Conservation (phyloP, 2,797 vertebrate species). For the Champsocephalus esox region DNA sequence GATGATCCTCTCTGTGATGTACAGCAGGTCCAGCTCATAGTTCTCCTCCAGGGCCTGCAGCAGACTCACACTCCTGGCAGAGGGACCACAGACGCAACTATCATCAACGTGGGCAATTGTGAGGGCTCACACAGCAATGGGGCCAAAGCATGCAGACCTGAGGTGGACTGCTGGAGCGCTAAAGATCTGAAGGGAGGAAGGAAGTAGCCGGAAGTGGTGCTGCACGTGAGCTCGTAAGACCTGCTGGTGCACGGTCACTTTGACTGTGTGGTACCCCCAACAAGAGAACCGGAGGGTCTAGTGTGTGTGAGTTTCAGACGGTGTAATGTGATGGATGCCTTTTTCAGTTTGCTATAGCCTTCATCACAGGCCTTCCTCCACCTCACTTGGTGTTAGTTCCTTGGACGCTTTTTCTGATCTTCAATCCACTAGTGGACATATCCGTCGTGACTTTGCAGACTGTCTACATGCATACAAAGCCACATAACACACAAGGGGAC, state of each 20-base stretch:
- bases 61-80: conserved; percentile 88
- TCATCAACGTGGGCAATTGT: background rate
- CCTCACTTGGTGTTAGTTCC: too few species aligned
- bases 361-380: too few species aligned
- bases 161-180: background rate
- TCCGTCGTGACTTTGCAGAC: too few species aligned
- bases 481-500: too few species aligned
- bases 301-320: background rate
- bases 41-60: conserved; percentile 91
- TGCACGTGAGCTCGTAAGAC: conserved; percentile 3
- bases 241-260: conserved; percentile 3
- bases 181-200: background rate
- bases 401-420: too few species aligned
- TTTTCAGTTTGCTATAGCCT: too few species aligned
- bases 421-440: too few species aligned
- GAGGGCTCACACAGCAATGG: background rate
- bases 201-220: conserved; percentile 37
- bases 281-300: background rate
- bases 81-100: background rate
- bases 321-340: background rate
- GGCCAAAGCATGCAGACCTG: background rate
- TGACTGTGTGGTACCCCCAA: background rate
- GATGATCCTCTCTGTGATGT: conserved; percentile 98
- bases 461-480: too few species aligned
- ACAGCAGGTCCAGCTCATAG: conserved; percentile 96